Evolutionary conservation across 2,797 vertebrate species (phyloP), one percentile per base, ranked within the genome.

Genomic region (Macroramphosus scolopax): DNA sequence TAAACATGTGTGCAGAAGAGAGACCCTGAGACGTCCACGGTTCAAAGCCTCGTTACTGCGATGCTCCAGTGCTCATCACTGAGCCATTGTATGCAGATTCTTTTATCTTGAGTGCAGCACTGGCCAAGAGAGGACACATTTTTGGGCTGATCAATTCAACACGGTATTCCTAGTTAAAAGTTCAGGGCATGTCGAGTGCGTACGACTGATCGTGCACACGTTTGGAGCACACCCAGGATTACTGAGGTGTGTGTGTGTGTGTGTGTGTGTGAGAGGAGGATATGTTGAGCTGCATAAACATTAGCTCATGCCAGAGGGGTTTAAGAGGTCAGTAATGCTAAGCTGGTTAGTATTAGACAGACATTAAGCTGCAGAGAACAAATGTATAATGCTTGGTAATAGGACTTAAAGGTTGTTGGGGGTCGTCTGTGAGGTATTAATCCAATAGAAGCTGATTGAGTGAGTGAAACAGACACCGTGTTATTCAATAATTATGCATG

Each of bases 271-370:
- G 17, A 13, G 5, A n/a, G 8, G 14, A 24, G 12, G 45, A 36
- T 55, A 17, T 18, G 13, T 13, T 26, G 14, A 22, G 26, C 2
- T 1, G 15, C 20, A 13, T 12, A 15, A 17, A 14, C 9, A 34
- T 37, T 13, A 7, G 24, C 18, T 31, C 16, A 20, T 15, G 14
- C 18, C 26, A 17, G 3, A 10, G 12, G 43, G 33, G 15, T 43
- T 63, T 15, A 30, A 47, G 35, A 43, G 36, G 40, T 54, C 36
- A 30, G 54, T 54, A 41, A 51, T 40, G n/a, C 13, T 47, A 35
- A 69, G 16, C 41, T 43, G 20, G 17, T 1, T 28, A 11, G 35
- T 36, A 33, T 60, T 29, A 52, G n/a, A 18, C n/a, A 20, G 13
- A n/a, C 50, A 17, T 31, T 45, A 11, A 47, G 12, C 14, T 22